These are phyloP conservation scores for Lottia gigantea DNA, from an alignment of 2,888 invertebrate genomes.

Conservation along the genomic window DNA sequence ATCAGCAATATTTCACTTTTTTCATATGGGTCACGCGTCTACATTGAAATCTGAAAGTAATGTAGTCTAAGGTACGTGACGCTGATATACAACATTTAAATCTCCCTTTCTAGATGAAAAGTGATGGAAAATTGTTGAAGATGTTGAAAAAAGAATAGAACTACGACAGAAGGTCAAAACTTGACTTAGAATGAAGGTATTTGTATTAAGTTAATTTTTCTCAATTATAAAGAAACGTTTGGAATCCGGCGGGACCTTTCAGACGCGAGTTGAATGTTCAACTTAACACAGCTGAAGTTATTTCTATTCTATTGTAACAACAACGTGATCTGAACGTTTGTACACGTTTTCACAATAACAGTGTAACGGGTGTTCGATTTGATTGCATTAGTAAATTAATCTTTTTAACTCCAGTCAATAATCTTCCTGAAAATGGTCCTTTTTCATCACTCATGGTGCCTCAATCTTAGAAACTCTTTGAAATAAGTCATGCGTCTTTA, in stretches of 20 bases:
- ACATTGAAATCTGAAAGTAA: background rate
- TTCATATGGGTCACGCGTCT: conserved; percentile 6
- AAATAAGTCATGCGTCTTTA: conserved; percentile 10
- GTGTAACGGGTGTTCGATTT: conserved; percentile 22
- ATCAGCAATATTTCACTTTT: background rate
- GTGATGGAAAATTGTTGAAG: too few relatives aligned
- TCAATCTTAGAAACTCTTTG: background rate
- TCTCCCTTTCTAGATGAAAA: too few relatives aligned
- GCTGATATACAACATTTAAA: background rate
- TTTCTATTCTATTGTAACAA: conserved; percentile 1
- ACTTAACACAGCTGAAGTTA: background rate
- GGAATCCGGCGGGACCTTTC: background rate
- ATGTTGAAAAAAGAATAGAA: background rate
- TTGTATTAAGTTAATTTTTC: conserved; percentile 6
- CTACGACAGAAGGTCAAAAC: conserved; percentile 6
- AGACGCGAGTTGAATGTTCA: conserved; percentile 10
- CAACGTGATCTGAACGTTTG: background rate
- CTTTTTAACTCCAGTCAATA: conserved; percentile 25
- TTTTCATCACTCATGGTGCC: conserved; percentile 5
- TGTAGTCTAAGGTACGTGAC: background rate
- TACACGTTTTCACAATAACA: conserved; percentile 8
- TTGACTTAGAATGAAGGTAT: conserved; percentile 11
- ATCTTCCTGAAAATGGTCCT: conserved; percentile 15
- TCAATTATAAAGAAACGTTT: background rate
- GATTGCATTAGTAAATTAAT: conserved; percentile 33